These are phyloP conservation scores for Drosophila putrida DNA, from an alignment of 2,888 invertebrate species.

Conservation along the genomic window DNA sequence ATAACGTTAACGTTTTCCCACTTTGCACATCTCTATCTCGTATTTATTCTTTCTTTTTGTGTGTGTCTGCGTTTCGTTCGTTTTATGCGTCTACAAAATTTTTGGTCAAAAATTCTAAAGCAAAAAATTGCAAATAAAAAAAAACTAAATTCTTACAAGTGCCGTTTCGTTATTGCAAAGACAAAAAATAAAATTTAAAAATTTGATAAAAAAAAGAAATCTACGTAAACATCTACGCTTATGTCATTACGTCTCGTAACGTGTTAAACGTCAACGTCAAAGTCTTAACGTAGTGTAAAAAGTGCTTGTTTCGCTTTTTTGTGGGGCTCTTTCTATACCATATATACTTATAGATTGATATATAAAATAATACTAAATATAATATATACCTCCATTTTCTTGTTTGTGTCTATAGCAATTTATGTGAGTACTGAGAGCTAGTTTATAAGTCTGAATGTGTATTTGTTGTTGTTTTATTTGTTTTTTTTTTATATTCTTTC, in stretches of 20 bases:
- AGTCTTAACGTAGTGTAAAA: constrained; percentile 41
- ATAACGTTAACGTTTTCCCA: constrained; percentile 82
- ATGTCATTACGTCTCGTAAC: constrained; percentile 74
- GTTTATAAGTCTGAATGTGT: constrained; percentile 46
- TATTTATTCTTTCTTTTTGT: constrained; percentile 33
- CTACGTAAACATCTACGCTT: constrained; percentile 62
- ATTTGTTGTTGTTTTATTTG: constrained; percentile 14
- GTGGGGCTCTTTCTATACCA: constrained; percentile 50
- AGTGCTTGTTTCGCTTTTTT: constrained; percentile 71
- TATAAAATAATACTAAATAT: too few relatives aligned
- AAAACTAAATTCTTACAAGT: constrained; percentile 41
- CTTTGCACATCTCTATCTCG: constrained; percentile 54
- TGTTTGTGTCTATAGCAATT: constrained; percentile 61
- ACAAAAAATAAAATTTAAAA: constrained; percentile 10
- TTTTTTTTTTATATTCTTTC: constrained; percentile 25
- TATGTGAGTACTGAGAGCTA: constrained; percentile 60
- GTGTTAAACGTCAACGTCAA: constrained; percentile 52
- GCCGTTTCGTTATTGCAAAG: constrained; percentile 57
- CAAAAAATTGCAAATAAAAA: constrained; percentile 9
- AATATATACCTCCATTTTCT: constrained; percentile 39
- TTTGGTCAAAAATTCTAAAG: constrained; percentile 19
- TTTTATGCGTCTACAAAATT: constrained; percentile 52
- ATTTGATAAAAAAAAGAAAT: constrained; percentile 10
- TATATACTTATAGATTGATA: background rate
- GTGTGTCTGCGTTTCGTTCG: constrained; percentile 57